Percentiles rank a stretch among this genome's conserved stretches.
Conservation (phyloP, 2,888 invertebrate genomes). For the Candidula unifasciata region DNA sequence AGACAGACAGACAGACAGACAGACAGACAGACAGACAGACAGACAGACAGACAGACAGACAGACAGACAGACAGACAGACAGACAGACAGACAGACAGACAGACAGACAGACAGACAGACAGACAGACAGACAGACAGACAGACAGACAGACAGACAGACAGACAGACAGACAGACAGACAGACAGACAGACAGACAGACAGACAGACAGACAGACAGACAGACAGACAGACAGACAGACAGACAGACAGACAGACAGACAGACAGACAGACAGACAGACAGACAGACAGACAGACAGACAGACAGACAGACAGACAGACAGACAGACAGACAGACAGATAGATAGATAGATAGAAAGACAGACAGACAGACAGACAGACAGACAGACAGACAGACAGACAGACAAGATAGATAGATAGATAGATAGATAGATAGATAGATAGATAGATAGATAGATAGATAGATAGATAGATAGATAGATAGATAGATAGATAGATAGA, state of each 20-base stretch:
- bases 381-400: neutral
- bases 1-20: slow-evolving; percentile 14
- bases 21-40: slow-evolving; percentile 28
- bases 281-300: slow-evolving; percentile 39
- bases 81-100: too few relatives aligned
- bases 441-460: neutral
- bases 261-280: neutral
- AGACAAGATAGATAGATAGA: slow-evolving; percentile 18
- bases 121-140: neutral
- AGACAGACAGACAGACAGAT: slow-evolving; percentile 29
- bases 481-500: slow-evolving; percentile 13
- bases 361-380: neutral
- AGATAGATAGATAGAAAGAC: slow-evolving; percentile 4
- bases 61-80: slow-evolving; percentile 2
- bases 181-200: neutral
- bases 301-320: slow-evolving; percentile 32
- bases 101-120: too few relatives aligned
- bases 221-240: slow-evolving; percentile 18
- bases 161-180: slow-evolving; percentile 33
- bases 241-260: slow-evolving; percentile 22
- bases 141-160: slow-evolving; percentile 24
- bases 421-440: neutral
- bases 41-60: slow-evolving; percentile 32
- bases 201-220: too few relatives aligned
- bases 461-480: slow-evolving; percentile 12